phyloP scores from a whole-genome alignment of 2,797 vertebrate species.

The Circus cinereus region DNA sequence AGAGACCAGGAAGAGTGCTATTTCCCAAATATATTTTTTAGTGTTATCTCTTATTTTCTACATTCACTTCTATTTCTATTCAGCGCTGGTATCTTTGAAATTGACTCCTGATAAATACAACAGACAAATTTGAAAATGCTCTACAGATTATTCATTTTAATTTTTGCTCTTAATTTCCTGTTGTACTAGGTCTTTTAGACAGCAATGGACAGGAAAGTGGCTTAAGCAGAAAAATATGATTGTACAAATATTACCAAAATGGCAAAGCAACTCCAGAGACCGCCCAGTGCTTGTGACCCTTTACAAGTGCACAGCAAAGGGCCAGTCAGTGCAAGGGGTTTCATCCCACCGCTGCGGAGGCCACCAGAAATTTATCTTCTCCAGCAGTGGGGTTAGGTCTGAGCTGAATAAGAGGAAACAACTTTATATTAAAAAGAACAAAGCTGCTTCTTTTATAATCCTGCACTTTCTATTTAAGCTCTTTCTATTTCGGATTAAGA shows the following conservation, averaged over 20 bases:
- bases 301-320: rapidly evolving
- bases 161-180: neutral
- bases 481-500: constrained; percentile 30
- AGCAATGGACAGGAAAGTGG: neutral
- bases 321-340: rapidly evolving
- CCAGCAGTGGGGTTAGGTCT: neutral
- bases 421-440: neutral
- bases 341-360: neutral
- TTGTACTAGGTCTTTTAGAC: no score
- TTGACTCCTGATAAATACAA: neutral
- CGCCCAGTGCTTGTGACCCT: rapidly evolving
- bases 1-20: neutral
- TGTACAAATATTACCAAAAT: neutral
- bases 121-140: neutral
- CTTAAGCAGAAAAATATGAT: neutral
- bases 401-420: neutral
- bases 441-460: constrained; percentile 34
- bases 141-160: neutral
- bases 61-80: neutral
- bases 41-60: neutral
- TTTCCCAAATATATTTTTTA: neutral
- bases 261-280: neutral
- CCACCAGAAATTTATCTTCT: neutral
- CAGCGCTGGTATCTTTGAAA: neutral
- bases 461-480: constrained; percentile 32